Evolutionary conservation across 2,113 vertebrate genomes (phyloP), one percentile per base, ranked within the genome.

Genomic region (Labeo rohita): DNA sequence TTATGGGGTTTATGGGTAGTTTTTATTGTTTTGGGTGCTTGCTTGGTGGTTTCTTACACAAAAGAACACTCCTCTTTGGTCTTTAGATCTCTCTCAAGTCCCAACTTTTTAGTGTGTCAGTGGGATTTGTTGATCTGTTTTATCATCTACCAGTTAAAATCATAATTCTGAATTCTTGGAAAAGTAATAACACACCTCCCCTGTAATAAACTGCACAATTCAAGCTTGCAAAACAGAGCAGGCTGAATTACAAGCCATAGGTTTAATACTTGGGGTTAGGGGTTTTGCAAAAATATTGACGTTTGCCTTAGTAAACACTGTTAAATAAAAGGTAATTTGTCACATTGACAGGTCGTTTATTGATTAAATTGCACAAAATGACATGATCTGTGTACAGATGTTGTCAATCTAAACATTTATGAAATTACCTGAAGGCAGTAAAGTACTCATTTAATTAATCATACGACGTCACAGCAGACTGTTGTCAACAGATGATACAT

Each of bases 401-500:
- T 23, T 65, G 8, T 34, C 59, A 47, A 84, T 9, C 23, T 16
- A 61, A 63, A 63, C 23, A 63, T 76, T 76, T 50, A 16, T 43
- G 12, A 76, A 36, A 28, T 76, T 1, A 34, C 50, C 76, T 49
- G 18, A 61, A 23, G 11, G 73, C 18, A 45, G 9, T 74, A 73
- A 6, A 9, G 18, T n/a, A n/a, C 70, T 66, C 50, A 34, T 47
- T 72, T 56, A 15, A 50, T 78, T 52, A 50, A 43, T 18, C 28
- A 49, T n/a, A 39, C 82, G 52, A 79, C 75, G 8, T 80, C 84
- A 73, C 65, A 65, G 8, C 45, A 28, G 45, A 23, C 84, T 52
- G 73, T 45, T 68, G 75, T 80, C 80, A 86, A 52, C 86, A 91
- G 87, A 92, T 91, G 89, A 85, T 81, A 87, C 74, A 89, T 84